phyloP scores from a whole-genome alignment of 2,113 vertebrate species.

The Chunga burmeisteri region DNA sequence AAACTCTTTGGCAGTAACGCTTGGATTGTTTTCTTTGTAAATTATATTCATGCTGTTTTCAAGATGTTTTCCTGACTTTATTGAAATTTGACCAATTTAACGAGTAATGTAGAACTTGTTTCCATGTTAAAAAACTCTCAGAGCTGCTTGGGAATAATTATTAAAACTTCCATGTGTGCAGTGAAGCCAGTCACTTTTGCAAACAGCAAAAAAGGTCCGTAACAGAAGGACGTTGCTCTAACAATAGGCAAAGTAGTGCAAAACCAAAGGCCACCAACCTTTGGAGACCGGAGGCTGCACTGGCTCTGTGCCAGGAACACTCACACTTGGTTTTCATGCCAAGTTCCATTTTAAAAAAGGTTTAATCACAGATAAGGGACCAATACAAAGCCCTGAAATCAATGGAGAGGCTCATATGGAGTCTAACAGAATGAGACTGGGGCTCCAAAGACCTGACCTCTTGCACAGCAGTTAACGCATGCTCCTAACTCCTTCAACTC shows the following conservation, averaged over 20 bases:
- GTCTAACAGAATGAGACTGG: neutral
- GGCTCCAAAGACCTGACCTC: neutral
- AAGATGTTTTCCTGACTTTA: slow-evolving; percentile 84
- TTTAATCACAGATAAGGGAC: slow-evolving; percentile 42
- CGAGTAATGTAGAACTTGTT: slow-evolving; percentile 83
- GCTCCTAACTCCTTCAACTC: neutral
- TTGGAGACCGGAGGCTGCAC: neutral
- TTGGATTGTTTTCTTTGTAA: slow-evolving; percentile 86
- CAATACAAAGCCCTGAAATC: slow-evolving; percentile 38
- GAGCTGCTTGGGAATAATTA: slow-evolving; percentile 81
- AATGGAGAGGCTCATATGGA: neutral
- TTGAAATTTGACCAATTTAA: slow-evolving; percentile 83
- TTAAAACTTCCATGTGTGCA: slow-evolving; percentile 79
- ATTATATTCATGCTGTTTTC: slow-evolving; percentile 85
- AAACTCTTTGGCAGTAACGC: slow-evolving; percentile 82
- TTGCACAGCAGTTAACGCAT: neutral
- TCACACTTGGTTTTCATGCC: slow-evolving; percentile 44
- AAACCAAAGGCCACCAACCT: slow-evolving; percentile 43
- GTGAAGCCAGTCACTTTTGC: slow-evolving; percentile 65
- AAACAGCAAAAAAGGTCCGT: neutral
- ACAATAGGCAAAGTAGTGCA: slow-evolving; percentile 45
- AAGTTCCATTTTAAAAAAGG: neutral
- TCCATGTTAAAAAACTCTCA: slow-evolving; percentile 79
- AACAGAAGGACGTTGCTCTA: slow-evolving; percentile 67
- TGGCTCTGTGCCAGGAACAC: neutral